These are phyloP conservation scores for Platycheirus rosarum DNA, from an alignment of 2,888 invertebrate genomes.

Conservation along the genomic window DNA sequence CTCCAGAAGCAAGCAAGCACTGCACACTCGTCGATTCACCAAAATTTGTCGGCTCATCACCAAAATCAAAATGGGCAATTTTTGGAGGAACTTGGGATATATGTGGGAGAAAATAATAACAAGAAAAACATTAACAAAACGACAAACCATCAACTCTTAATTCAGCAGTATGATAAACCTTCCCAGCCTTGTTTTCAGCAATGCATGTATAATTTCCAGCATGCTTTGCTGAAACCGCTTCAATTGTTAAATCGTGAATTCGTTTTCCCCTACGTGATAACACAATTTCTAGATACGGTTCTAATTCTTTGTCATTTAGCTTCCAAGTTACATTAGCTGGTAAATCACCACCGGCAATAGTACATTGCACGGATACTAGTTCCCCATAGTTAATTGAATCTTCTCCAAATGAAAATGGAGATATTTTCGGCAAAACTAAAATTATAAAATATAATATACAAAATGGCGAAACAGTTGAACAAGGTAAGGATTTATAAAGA, in stretches of 20 bases:
- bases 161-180: constrained; percentile 87
- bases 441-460: not conserved
- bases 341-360: constrained; percentile 84
- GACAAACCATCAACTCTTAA: constrained; percentile 88
- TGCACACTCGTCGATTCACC: constrained; percentile 86
- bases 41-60: constrained; percentile 86
- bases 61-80: constrained; percentile 88
- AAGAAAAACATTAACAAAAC: constrained; percentile 19
- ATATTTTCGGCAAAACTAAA: constrained; percentile 89
- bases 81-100: constrained; percentile 87
- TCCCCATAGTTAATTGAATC: constrained; percentile 88
- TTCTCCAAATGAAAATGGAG: constrained; percentile 90
- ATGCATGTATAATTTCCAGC: constrained; percentile 90
- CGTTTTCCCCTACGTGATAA: constrained; percentile 83
- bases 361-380: constrained; percentile 83
- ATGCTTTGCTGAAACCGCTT: constrained; percentile 87
- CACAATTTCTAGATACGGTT: constrained; percentile 81
- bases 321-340: constrained; percentile 86
- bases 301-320: constrained; percentile 83
- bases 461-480: constrained; percentile 62
- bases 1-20: constrained; percentile 86
- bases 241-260: constrained; percentile 86
- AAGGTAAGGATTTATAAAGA: not conserved
- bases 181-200: constrained; percentile 89
- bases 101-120: not conserved